phyloP scores from a whole-genome alignment of 2,113 vertebrate genomes.

The Calcarius ornatus region DNA sequence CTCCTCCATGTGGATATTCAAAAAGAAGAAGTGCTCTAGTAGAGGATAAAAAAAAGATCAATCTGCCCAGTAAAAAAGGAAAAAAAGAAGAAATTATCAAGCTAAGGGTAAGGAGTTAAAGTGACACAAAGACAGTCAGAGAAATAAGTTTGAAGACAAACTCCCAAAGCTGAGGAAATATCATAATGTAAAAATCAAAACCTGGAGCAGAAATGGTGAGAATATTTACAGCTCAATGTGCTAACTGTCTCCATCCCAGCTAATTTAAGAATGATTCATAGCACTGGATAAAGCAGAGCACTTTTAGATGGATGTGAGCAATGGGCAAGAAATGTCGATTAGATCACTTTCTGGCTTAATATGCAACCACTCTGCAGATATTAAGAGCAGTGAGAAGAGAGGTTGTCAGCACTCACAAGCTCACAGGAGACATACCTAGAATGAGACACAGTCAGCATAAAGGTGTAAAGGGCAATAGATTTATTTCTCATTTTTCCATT shows the following conservation, averaged over 20 bases:
- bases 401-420: constrained; percentile 19
- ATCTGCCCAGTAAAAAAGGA: neutral
- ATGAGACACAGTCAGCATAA: constrained; percentile 34
- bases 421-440: constrained; percentile 53
- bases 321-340: constrained; percentile 48
- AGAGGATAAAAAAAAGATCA: neutral
- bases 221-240: constrained; percentile 23
- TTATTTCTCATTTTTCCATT: constrained; percentile 60
- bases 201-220: neutral
- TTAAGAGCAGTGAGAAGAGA: constrained; percentile 45
- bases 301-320: constrained; percentile 36
- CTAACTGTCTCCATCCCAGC: constrained; percentile 18
- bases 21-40: neutral
- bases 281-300: neutral
- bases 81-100: neutral
- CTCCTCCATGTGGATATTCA: neutral
- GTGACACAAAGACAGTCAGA: neutral
- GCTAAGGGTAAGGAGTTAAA: neutral
- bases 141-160: constrained; percentile 25
- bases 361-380: constrained; percentile 55
- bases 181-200: constrained; percentile 4
- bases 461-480: constrained; percentile 51
- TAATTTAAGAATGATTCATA: constrained; percentile 46
- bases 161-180: constrained; percentile 7
- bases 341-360: constrained; percentile 51